Percentiles rank a stretch among this genome's conserved stretches.
These are phyloP conservation scores for Lordiphosa fenestrarum DNA, from an alignment of 2,888 invertebrate species.

Conservation along the genomic window DNA sequence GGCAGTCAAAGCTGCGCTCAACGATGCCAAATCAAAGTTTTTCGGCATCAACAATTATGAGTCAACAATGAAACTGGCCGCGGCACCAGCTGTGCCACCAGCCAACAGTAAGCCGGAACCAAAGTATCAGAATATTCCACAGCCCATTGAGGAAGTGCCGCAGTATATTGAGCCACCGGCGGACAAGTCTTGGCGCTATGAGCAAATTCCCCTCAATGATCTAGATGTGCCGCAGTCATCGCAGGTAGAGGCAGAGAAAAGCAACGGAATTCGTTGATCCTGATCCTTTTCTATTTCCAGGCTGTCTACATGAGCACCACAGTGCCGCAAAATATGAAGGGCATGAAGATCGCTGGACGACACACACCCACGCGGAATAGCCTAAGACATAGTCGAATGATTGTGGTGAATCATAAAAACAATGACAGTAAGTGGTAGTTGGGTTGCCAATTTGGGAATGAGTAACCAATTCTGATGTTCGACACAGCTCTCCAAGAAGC, in stretches of 20 bases:
- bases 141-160: constrained; percentile 27
- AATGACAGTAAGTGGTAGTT: constrained; percentile 79
- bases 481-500: constrained; percentile 66
- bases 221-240: constrained; percentile 72
- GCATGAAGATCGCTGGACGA: constrained; percentile 83
- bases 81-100: neutral
- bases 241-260: constrained; percentile 57
- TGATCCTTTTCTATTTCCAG: constrained; percentile 43
- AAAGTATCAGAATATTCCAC: constrained; percentile 77
- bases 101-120: constrained; percentile 42
- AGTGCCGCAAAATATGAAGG: constrained; percentile 86
- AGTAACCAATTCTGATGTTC: neutral
- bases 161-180: neutral
- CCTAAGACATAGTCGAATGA: constrained; percentile 86
- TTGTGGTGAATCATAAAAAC: constrained; percentile 84
- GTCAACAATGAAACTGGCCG: constrained; percentile 2
- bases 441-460: neutral
- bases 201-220: constrained; percentile 74
- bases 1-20: constrained; percentile 78
- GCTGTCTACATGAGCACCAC: constrained; percentile 82
- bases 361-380: constrained; percentile 87
- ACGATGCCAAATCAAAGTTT: constrained; percentile 80
- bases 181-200: constrained; percentile 48
- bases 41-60: constrained; percentile 77
- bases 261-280: neutral